phyloP scores from a whole-genome alignment of 2,888 invertebrate genomes.

The Netelia melanura region DNA sequence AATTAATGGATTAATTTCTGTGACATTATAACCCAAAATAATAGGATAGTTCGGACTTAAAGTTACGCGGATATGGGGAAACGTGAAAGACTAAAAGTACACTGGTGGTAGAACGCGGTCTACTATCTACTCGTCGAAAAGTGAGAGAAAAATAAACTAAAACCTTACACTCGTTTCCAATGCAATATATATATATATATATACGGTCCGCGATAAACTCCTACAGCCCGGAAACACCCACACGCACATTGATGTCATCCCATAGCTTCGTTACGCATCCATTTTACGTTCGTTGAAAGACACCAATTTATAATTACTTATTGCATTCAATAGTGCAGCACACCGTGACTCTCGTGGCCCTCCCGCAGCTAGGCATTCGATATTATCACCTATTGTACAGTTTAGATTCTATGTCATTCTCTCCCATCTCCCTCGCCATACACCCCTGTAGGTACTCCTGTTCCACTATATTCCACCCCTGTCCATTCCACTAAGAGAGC shows the following conservation, averaged over 20 bases:
- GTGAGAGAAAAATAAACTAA: not conserved
- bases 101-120: constrained; percentile 3
- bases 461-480: not conserved
- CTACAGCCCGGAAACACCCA: constrained; percentile 1
- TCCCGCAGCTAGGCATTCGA: constrained; percentile 77
- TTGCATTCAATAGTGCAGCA: constrained; percentile 76
- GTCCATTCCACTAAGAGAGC: not conserved
- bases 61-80: not conserved
- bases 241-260: constrained; percentile 18
- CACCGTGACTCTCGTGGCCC: constrained; percentile 70
- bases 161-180: not conserved
- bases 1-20: too few species aligned
- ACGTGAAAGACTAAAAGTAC: not conserved
- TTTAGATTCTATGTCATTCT: constrained; percentile 76
- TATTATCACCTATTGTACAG: constrained; percentile 81
- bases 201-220: not conserved
- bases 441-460: constrained; percentile 27
- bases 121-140: not conserved
- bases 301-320: constrained; percentile 81
- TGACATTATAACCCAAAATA: too few species aligned
- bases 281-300: constrained; percentile 79
- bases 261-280: constrained; percentile 81
- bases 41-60: too few species aligned
- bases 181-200: not conserved
- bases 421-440: constrained; percentile 53